A percentile compares a stretch with the other conserved stretches of the same genome.
phyloP scores from a whole-genome alignment of 2,113 vertebrate species.

The Gallinago jamesoni region DNA sequence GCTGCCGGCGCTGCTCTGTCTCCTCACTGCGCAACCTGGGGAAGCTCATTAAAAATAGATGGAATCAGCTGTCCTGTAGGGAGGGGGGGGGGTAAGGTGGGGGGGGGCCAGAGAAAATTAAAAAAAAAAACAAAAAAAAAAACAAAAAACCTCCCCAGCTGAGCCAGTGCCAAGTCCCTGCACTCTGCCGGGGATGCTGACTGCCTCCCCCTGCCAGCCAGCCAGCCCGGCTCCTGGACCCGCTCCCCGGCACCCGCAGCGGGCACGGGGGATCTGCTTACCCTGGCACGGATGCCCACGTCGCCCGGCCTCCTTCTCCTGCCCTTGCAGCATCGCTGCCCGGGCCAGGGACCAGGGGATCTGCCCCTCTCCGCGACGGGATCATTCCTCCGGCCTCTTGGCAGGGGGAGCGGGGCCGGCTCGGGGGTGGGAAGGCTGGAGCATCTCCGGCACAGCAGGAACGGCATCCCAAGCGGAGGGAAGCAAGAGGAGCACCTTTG shows the following conservation, averaged over 20 bases:
- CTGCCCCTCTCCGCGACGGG: not conserved
- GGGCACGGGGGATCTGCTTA: slow-evolving; percentile 44
- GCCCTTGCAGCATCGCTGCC: slow-evolving; percentile 60
- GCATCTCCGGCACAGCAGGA: not conserved
- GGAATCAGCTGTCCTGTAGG: slow-evolving; percentile 70
- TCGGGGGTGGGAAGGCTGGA: not conserved
- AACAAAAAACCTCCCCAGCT: slow-evolving; percentile 61
- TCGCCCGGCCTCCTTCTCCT: not conserved
- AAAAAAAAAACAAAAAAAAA: no score
- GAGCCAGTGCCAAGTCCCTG: slow-evolving; percentile 54
- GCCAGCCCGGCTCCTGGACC: slow-evolving; percentile 36
- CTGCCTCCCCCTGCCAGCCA: slow-evolving; percentile 50
- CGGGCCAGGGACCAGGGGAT: not conserved
- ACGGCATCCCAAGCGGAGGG: fast-evolving
- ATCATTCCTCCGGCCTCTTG: fast-evolving
- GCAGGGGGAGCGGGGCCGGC: fast-evolving
- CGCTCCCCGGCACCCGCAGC: not conserved
- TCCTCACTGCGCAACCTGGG: slow-evolving; percentile 74
- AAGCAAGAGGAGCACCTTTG: not conserved
- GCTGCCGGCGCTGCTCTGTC: slow-evolving; percentile 57
- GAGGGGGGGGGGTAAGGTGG: not conserved
- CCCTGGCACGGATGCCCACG: not conserved
- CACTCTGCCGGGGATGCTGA: slow-evolving; percentile 7
- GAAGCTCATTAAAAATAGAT: slow-evolving; percentile 86
- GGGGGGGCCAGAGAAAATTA: not conserved